Evolutionary conservation across 2,888 invertebrate species (phyloP), one percentile per base, ranked within the genome.

Genomic region (Unio pictorum): DNA sequence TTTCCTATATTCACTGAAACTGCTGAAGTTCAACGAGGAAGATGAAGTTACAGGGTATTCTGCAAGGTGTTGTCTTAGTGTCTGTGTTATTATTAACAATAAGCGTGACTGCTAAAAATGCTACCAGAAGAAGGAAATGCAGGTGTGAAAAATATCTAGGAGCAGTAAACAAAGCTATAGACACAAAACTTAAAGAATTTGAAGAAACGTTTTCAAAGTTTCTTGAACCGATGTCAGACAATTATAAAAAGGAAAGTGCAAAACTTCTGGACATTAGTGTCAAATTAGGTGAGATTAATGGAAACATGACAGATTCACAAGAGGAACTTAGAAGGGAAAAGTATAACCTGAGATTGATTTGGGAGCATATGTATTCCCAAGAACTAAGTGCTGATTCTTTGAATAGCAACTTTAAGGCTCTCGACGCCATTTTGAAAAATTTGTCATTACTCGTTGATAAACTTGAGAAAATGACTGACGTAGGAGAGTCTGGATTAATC

Each of bases 391-490:
- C 75, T 61, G 79, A 79, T 11, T 71, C 66, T 61, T 62, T 79
- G 62, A 78, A 74, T 61, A 60, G 64, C n/a, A 76, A 73, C 61
- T 81, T 79, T 72, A 75, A 71, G 55, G 61, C 74, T 8, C 55
- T 81, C 56, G 81, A 81, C 28, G 57, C 68, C 34, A 74, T 81
- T 58, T 76, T 81, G n/a, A 68, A 71, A 59, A 81, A 79, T 69
- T 61, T 81, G 45, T 72, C 81, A 56, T 61, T 64, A 17, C 66
- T 78, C 23, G 73, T 81, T 30, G 81, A 78, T 18, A 71, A 72
- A 58, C 66, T 81, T 1, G 79, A 74, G 54, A 64, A 69, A 28
- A 75, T 70, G 34, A 58, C 63, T n/a, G 55, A 45, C 45, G 15
- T 45, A 45, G 45, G 45, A 45, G 45, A 45, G 45, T 45, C 45